Base-by-base conservation (phyloP, 37 sponge, comb jelly and placozoan genomes). In the Theonella swinhoei region DNA sequence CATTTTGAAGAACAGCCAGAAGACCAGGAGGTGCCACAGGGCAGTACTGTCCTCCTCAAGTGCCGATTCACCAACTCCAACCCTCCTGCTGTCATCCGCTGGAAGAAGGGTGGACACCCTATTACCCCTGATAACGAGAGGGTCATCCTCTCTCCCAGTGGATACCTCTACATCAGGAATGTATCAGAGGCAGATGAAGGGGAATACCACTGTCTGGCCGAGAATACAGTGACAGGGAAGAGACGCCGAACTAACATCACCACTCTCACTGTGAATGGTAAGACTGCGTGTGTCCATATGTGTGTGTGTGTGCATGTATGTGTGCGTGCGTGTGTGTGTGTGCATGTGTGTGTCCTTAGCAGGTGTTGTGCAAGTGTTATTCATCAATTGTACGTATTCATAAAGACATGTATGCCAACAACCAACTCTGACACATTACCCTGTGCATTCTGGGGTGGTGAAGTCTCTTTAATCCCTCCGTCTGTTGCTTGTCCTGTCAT, bases 191-290 rank as follows among this genome's bases (percentile, higher is more conserved):
- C 35, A 0, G 72, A 71, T 42, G 74, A 1, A 0, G 83, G 83
- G 0, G 39, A 35, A 32, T 82, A 82, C 35, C 73, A 82, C 36
- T 82, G 83, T 28, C n/a, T 17, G 11, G 74, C 80, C 19, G 4
- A 2, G 4, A 79, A 87, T 31, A 3, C 1, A 2, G 80, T 87
- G 30, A 63, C 74, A 28, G 68, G 67, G 7, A 58, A 25, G 14
- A 0, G 1, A 43, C 42, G 72, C 47, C 39, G 39, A 11, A 78
- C 80, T 1, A 38, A 23, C 4, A 39, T 36, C 29, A 73, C 36
- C 8, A 1, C 20, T 8, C 64, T 87, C 24, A 74, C 32, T 64
- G 74, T 87, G 8, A n/a, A 54, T 19, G 80, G 87, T 87, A 42
- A 62, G 74, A 47, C 54, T n/a, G n/a, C n/a, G n/a, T n/a, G n/a